Evolutionary conservation across 2,888 invertebrate genomes (phyloP).

Genomic region (Orthosia gracilis): DNA sequence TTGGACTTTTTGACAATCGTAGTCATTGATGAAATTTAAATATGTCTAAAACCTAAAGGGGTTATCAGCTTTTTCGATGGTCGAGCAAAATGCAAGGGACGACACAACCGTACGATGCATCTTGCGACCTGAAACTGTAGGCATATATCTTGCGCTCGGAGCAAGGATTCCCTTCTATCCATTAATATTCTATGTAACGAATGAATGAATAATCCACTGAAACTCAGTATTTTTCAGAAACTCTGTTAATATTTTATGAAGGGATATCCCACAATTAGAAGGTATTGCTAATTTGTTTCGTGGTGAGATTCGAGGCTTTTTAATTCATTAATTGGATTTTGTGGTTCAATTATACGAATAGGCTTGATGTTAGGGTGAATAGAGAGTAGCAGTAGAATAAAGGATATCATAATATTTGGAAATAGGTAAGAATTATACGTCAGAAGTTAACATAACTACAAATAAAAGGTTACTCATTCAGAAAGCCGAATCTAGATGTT

Average conservation of each 20-base stretch:
- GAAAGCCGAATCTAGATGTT: no score
- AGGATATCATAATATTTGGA: background rate
- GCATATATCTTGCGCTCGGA: background rate
- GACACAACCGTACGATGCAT: no score
- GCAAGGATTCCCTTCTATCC: background rate
- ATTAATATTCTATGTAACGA: conserved; percentile 20
- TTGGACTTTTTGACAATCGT: no score
- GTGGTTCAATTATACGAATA: conserved; percentile 6
- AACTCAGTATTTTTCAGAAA: conserved; percentile 40
- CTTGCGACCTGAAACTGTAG: background rate
- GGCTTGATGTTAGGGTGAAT: background rate
- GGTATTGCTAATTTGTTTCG: conserved; percentile 39
- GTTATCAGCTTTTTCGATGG: no score
- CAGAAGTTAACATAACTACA: no score
- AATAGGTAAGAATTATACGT: background rate
- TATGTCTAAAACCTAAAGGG: no score
- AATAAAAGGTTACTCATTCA: no score
- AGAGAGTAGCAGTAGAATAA: background rate
- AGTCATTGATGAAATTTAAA: no score
- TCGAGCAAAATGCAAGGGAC: no score
- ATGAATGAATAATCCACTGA: conserved; percentile 52
- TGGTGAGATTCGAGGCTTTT: conserved; percentile 1
- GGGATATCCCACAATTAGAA: conserved; percentile 37
- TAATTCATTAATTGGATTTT: conserved; percentile 15
- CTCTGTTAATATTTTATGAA: conserved; percentile 34